Conservation (phyloP, 2,113 vertebrate species). For the Leucopsar rothschildi region DNA sequence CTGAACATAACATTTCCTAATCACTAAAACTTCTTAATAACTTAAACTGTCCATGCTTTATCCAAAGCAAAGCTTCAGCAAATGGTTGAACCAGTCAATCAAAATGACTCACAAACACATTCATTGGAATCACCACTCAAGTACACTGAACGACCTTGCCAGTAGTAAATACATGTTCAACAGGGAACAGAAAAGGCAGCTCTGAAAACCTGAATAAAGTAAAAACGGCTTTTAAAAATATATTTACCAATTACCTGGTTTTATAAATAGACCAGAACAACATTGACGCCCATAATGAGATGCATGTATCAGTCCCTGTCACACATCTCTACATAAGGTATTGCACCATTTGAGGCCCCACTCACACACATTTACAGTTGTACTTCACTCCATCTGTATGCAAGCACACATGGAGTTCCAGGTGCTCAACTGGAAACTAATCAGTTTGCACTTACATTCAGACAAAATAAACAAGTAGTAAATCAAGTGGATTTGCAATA, state of each 20-base stretch:
- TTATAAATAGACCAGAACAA: background rate
- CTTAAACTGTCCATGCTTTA: background rate
- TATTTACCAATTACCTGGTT: background rate
- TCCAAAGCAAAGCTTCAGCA: background rate
- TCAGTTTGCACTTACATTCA: background rate
- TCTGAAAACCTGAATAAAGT: background rate
- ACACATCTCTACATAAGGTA: background rate
- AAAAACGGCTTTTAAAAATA: background rate
- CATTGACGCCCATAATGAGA: background rate
- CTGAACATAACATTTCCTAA: background rate
- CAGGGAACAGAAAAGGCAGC: background rate
- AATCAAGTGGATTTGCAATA: background rate
- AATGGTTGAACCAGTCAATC: background rate
- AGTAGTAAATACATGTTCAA: background rate
- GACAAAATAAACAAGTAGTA: background rate
- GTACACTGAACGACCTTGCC: background rate
- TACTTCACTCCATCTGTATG: background rate
- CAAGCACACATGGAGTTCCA: background rate
- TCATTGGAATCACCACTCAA: background rate
- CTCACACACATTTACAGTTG: background rate
- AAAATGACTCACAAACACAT: constrained; percentile 8
- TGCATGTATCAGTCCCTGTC: background rate
- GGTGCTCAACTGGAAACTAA: fast-evolving
- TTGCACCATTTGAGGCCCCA: background rate
- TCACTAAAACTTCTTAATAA: background rate